These are phyloP conservation scores for Torymus tubicola DNA, from an alignment of 2,888 invertebrate species.

Conservation along the genomic window DNA sequence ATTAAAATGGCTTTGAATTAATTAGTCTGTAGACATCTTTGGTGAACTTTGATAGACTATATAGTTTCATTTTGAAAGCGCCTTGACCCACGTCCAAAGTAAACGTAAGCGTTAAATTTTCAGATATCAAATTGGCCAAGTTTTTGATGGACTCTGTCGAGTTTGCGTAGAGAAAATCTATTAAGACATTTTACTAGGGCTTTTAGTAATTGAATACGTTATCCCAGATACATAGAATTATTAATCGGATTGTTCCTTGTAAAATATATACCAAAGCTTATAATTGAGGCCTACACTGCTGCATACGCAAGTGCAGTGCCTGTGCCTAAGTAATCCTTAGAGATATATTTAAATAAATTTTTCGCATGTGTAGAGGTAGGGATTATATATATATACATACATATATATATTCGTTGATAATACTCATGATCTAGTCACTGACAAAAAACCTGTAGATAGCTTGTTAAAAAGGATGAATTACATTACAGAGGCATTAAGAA, in stretches of 20 bases:
- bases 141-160: conserved; percentile 4
- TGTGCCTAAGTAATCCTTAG: conserved; percentile 10
- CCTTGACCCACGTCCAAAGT: conserved; percentile 11
- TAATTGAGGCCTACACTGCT: conserved; percentile 1
- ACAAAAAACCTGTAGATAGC: conserved; percentile 13
- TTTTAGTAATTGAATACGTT: conserved; percentile 21
- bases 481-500: neutral
- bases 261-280: conserved; percentile 19
- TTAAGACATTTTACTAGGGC: neutral
- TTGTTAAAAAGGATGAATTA: conserved; percentile 19
- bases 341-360: conserved; percentile 19
- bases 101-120: conserved; percentile 14
- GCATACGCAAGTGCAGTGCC: conserved; percentile 11
- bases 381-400: too few species aligned
- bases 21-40: conserved; percentile 26
- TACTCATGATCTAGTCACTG: conserved; percentile 13
- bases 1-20: conserved; percentile 29
- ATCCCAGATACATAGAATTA: conserved; percentile 4
- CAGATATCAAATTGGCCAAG: conserved; percentile 12
- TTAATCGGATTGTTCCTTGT: conserved; percentile 24
- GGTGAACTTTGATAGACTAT: neutral
- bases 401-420: conserved; percentile 2
- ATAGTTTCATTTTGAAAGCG: conserved; percentile 15
- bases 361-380: conserved; percentile 15
- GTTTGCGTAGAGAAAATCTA: neutral